Base-by-base conservation (phyloP, 1,140 invertebrate species). In the Meloidogyne hapla region DNA sequence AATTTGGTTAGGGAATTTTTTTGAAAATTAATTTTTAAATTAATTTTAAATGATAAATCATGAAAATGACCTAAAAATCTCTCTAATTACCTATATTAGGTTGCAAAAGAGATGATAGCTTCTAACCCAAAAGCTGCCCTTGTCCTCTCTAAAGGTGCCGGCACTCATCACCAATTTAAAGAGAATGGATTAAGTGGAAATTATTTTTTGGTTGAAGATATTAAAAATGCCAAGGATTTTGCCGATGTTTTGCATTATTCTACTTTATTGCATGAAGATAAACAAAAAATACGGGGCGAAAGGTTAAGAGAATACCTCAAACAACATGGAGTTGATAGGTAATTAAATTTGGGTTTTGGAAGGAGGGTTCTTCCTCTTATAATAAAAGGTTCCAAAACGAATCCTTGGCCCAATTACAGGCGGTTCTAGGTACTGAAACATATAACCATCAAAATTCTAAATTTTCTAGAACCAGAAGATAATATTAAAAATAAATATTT, bases 271-370 rank as follows among this genome's bases (percentile, higher is more conserved):
- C 8, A 74, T 2, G 75, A 78, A 48, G 81, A 83, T 18, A 13
- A 33, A 6, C 56, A 84, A 71, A 76, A 66, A 12, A 26, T 38
- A 13, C 85, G 85, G 69, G 85, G 86, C n/a, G 69, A 78, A 8
- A 67, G 73, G 12, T 72, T 86, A 8, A 63, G 87, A 67, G 82
- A 86, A 64, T 86, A 87, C 73, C 82, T 86, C 25, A 79, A 83
- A 80, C 77, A 80, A n/a, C 83, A 86, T 78, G 86, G 87, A 69
- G 87, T 86, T 67, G 85, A 86, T 61, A 48, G 78, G 38, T 85
- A 10, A 56, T 56, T n/a, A n/a, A 5, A 56, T 1, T 15, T n/a
- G 33, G n/a, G n/a, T n/a, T n/a, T n/a, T n/a, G n/a, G n/a, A n/a
- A n/a, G n/a, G n/a, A n/a, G n/a, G n/a, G n/a, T n/a, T n/a, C n/a